phyloP scores from a whole-genome alignment of 2,113 vertebrate genomes.

The Syrmaticus mikado region DNA sequence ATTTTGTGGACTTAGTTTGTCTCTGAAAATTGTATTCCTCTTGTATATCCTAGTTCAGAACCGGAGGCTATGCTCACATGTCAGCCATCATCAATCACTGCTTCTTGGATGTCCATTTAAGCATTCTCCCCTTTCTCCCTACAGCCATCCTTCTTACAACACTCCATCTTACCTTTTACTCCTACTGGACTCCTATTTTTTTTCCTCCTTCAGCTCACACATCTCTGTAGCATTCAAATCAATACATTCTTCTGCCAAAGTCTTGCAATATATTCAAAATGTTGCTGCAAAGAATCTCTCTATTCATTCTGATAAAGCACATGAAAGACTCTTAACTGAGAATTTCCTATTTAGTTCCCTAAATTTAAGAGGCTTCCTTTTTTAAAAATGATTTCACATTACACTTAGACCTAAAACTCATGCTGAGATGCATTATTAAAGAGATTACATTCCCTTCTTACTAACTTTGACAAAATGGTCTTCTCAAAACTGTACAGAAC shows the following conservation, averaged over 20 bases:
- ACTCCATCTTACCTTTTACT: not conserved
- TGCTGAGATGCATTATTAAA: not conserved
- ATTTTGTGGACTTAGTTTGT: not conserved
- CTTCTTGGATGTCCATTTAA: not conserved
- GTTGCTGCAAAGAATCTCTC: not conserved
- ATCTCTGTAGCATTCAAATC: not conserved
- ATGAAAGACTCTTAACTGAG: not conserved
- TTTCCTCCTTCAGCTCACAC: not conserved
- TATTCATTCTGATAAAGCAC: no score
- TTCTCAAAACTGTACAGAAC: not conserved
- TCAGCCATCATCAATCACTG: not conserved
- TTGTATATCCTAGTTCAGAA: not conserved
- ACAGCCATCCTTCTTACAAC: not conserved
- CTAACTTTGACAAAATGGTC: not conserved
- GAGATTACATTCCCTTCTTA: not conserved
- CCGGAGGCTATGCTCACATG: not conserved
- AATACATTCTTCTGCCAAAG: not conserved
- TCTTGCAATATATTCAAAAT: not conserved
- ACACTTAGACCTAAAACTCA: no score
- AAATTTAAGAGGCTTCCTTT: not conserved
- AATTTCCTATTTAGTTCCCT: not conserved
- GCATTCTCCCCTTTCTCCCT: not conserved
- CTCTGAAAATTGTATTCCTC: not conserved
- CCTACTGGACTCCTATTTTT: not conserved
- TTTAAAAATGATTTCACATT: no score